Conservation (phyloP, 1,140 invertebrate genomes). For the Samia ricini region DNA sequence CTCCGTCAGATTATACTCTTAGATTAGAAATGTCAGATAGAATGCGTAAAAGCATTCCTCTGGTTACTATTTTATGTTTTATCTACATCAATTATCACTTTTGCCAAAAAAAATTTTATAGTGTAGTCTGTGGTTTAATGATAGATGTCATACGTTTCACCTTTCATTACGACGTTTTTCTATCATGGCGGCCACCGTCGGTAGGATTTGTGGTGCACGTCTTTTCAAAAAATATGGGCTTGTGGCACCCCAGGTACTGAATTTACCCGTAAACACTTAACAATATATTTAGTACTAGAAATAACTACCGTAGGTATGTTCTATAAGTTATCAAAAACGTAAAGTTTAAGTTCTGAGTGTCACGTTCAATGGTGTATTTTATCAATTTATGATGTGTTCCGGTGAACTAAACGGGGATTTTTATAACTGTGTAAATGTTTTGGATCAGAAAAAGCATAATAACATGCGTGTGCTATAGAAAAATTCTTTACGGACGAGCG, state of each 20-base stretch:
- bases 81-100: too few species aligned
- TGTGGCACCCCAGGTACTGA: conserved; percentile 67
- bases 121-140: too few species aligned
- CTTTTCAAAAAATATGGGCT: conserved; percentile 81
- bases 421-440: conserved; percentile 26
- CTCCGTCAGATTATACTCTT: too few species aligned
- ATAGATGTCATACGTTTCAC: conserved; percentile 57
- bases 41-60: too few species aligned
- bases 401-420: conserved; percentile 22
- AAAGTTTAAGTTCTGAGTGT: conserved; percentile 32
- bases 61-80: too few species aligned
- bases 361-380: conserved; percentile 43
- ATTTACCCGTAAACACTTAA: conserved; percentile 31
- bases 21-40: too few species aligned
- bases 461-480: conserved; percentile 27
- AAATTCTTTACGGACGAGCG: conserved; percentile 42
- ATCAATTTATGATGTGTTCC: conserved; percentile 29
- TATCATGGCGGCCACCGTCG: conserved; percentile 90
- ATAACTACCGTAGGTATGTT: conserved; percentile 17
- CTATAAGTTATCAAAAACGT: conserved; percentile 26
- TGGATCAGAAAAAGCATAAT: conserved; percentile 19
- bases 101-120: too few species aligned
- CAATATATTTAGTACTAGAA: not conserved
- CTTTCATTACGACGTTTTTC: conserved; percentile 73
- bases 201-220: conserved; percentile 88